Conservation (phyloP, 2,888 invertebrate genomes). For the Atrina japonica region DNA sequence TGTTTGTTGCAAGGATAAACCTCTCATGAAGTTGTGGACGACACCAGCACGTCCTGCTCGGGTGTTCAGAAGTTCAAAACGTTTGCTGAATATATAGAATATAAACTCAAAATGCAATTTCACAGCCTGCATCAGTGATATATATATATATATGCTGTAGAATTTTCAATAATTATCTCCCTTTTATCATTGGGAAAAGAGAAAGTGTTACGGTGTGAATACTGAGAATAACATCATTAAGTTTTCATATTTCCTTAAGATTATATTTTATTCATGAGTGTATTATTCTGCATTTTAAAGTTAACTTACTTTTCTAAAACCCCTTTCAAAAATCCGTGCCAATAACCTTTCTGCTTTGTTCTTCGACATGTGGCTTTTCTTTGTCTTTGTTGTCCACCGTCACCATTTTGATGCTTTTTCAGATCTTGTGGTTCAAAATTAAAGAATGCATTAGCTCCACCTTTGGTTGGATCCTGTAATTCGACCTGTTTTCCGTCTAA, state of each 20-base stretch:
- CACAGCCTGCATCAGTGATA: too few relatives aligned
- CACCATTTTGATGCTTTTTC: not conserved
- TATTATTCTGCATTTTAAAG: too few relatives aligned
- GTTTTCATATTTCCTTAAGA: too few relatives aligned
- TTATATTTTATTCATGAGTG: too few relatives aligned
- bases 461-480: not conserved
- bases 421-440: not conserved
- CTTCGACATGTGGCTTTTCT: conserved; percentile 50
- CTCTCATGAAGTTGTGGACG: conserved; percentile 81
- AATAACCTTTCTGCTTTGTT: conserved; percentile 69
- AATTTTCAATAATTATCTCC: too few relatives aligned
- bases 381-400: conserved; percentile 15
- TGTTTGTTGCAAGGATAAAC: conserved; percentile 78
- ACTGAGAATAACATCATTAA: too few relatives aligned
- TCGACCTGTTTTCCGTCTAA: not conserved
- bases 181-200: too few relatives aligned
- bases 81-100: conserved; percentile 62
- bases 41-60: conserved; percentile 81
- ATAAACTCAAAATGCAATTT: not conserved
- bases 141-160: too few relatives aligned
- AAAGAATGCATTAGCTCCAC: conserved; percentile 8
- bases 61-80: conserved; percentile 77
- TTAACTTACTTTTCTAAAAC: conserved; percentile 70
- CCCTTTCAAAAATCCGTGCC: conserved; percentile 65
- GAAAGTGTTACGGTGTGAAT: too few relatives aligned